Evolutionary conservation across 2,113 vertebrate genomes (phyloP), one percentile per base, ranked within the genome.

Genomic region (Nesogale talazaci): DNA sequence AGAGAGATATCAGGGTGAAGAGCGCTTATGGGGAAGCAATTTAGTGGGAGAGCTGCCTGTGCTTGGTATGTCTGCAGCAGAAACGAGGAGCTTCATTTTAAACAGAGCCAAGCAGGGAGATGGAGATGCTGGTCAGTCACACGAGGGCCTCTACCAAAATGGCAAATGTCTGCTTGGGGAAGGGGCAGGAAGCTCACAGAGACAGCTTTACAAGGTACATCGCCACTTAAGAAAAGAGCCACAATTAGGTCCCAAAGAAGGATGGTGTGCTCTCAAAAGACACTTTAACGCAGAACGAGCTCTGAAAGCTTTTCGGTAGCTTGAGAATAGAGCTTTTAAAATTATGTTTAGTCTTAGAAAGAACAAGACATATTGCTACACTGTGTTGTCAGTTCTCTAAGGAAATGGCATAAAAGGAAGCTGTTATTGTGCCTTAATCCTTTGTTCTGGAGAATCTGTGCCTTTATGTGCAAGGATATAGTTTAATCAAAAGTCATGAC

Each of bases 341-440:
- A 92, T 81, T 29, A 86, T 89, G 65, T 83, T 88, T 92, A 38
- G 75, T 76, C 65, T 95, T 94, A 72, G 56, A 42, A 93, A 94
- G 88, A 96, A 78, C 20, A 88, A 86, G 76, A 63, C 94, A 77
- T 90, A 67, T 36, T 67, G 19, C 36, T 76, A 74, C 25, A 95
- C 69, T 84, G 77, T 92, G 27, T 56, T 88, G n/a, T 76, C 72
- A 86, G 17, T 94, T 97, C 96, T 97, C 77, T 95, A 34, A 95
- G 57, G 78, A 94, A 90, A 88, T 88, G 61, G 16, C 5, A 91
- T 74, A 56, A 94, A 96, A 69, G 17, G 59, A 29, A 91, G 40
- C 31, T 95, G 85, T 70, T 52, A 92, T 84, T 70, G 46, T 57
- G 75, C 6, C 4, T 70, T 88, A 77, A 16, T 80, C 40, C 80